Evolutionary conservation across 1,140 invertebrate species (phyloP), one percentile per base, ranked within the genome.

Genomic region (Latrodectus geometricus): DNA sequence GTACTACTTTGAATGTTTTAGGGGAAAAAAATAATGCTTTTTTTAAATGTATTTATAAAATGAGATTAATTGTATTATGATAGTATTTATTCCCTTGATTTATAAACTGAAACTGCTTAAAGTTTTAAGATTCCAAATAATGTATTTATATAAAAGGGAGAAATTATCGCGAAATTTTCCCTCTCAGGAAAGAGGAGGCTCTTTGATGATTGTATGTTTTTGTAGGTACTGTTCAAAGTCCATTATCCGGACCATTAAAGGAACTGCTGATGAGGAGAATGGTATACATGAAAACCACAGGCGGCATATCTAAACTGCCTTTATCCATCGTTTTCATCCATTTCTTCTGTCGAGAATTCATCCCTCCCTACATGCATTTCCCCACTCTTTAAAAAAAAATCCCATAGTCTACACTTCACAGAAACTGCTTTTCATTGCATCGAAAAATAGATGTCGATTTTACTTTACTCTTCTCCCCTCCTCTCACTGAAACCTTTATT

Each of bases 131-230:
- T 84, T 84, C 50, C 73, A 52, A 56, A 84, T 72, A 84, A 84
- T 75, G 75, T 84, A 84, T 74, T 75, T 76, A 84, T 84, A 35
- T 35, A 5, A 35, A 35, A 49, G 72, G 35, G 72, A 61, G 54
- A 84, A 84, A 84, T 84, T 75, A 74, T 74, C 65, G 80, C 61
- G 54, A 82, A 82, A 72, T 74, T 74, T 82, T 54, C 73, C 70
- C 69, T n/a, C 15, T 17, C 21, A 9, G 21, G 50, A 7, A 15
- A 20, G 48, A n/a, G 4, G 69, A 21, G 61, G 76, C 61, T 15
- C 75, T 84, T 84, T 84, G 81, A 84, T 84, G 72, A 84, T 84
- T 84, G 81, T 75, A 72, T 72, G 72, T 75, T 84, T 84, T 84
- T 68, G 72, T 68, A 52, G 23, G 79, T 49, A 56, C 69, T 61